phyloP scores from a whole-genome alignment of 2,888 invertebrate genomes.

The Tridacna gigas region DNA sequence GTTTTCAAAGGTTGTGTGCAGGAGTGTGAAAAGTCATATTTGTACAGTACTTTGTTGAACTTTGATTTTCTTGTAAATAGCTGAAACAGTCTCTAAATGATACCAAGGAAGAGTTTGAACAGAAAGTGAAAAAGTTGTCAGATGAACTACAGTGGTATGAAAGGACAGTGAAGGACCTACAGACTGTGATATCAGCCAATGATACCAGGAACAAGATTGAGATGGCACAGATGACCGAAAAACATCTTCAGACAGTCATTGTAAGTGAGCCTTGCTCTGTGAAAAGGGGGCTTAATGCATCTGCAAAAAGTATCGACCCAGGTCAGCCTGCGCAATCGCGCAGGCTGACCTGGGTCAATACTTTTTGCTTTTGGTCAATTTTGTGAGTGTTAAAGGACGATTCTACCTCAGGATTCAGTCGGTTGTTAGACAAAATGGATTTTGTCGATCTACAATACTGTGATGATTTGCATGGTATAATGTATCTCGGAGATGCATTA shows the following conservation, averaged over 20 bases:
- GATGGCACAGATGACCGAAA: slow-evolving; percentile 74
- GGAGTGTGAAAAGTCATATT: not conserved
- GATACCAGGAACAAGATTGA: slow-evolving; percentile 75
- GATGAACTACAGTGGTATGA: slow-evolving; percentile 73
- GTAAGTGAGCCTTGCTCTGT: slow-evolving; percentile 64
- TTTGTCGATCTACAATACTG: no score
- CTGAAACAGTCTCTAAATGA: slow-evolving; percentile 69
- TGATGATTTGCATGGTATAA: no score
- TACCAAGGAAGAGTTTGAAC: slow-evolving; percentile 66
- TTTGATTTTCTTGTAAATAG: slow-evolving; percentile 57
- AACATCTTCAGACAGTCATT: slow-evolving; percentile 80
- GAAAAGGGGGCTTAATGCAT: no score
- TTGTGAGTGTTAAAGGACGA: no score
- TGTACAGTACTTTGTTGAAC: not conserved
- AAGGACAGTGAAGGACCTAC: slow-evolving; percentile 72
- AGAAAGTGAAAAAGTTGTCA: slow-evolving; percentile 67
- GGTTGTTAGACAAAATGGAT: no score
- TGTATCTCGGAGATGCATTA: no score
- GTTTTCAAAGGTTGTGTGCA: not conserved
- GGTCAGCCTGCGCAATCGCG: no score
- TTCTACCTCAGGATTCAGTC: no score
- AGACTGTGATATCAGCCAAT: slow-evolving; percentile 74
- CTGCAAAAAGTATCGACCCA: no score
- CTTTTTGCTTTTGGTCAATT: no score
- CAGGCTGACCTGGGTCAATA: no score